These are phyloP conservation scores for Rhysida immarginata DNA, from an alignment of 1,140 invertebrate species.

Conservation along the genomic window DNA sequence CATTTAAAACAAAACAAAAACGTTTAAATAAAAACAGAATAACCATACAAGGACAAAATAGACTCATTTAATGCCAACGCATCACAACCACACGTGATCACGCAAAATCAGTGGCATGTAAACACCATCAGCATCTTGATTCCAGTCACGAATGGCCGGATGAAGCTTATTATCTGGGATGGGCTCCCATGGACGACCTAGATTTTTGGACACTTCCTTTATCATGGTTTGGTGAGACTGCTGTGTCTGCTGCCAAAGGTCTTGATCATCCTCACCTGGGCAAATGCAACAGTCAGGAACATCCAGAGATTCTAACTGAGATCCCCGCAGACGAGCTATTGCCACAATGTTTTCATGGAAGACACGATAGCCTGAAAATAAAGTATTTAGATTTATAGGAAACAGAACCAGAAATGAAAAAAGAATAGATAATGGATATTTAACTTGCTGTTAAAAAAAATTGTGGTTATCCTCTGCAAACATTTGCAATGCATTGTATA, in stretches of 20 bases:
- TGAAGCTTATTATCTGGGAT: conserved; percentile 28
- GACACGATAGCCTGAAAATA: conserved; percentile 41
- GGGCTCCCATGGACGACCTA: conserved; percentile 29
- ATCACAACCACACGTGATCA: no score
- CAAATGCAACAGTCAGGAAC: conserved; percentile 39
- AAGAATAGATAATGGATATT: conserved; percentile 6
- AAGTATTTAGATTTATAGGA: no score
- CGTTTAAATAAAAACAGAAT: no score
- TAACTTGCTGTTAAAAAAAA: no score
- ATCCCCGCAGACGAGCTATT: conserved; percentile 45
- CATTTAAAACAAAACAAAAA: no score
- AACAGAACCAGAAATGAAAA: conserved; percentile 8
- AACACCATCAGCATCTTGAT: neutral
- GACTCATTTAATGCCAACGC: no score
- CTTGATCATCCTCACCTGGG: conserved; percentile 28
- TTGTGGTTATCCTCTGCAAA: no score
- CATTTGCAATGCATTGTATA: no score
- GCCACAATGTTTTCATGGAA: conserved; percentile 47
- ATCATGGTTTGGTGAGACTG: conserved; percentile 7
- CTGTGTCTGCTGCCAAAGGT: conserved; percentile 19
- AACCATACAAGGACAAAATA: no score
- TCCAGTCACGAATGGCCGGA: conserved; percentile 1
- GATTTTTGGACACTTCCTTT: conserved; percentile 28
- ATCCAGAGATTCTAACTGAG: conserved; percentile 41
- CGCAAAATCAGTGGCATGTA: neutral